Base-by-base conservation (phyloP, 2,888 invertebrate species). In the Phorcus lineatus region DNA sequence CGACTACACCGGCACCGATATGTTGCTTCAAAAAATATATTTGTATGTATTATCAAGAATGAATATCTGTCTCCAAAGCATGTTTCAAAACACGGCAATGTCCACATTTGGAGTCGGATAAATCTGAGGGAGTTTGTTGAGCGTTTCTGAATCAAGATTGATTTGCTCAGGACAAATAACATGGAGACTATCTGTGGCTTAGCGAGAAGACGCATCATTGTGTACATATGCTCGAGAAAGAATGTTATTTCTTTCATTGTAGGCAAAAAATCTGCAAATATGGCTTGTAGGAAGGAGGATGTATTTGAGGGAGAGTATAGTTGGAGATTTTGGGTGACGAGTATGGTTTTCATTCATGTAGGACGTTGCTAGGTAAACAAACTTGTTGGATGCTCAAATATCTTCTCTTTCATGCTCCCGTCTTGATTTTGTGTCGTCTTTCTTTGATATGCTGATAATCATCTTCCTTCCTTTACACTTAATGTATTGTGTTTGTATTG, bases 41-140 rank as follows among this genome's bases (percentile, higher is more conserved):
- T 62, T 62, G 62, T 62, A 62, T 28, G 28, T 62, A 62, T 62
- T 62, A 24, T 62, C 62, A 62, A 62, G 62, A 62, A 62, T 17
- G 22, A 28, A 13, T 28, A 7, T 11, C 24, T 62, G 24, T 62
- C 62, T 62, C 24, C 24, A 6, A 24, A 62, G 62, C 28, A 28
- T 62, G 62, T 24, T 62, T 62, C 62, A 62, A 62, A 62, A 62
- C 62, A 62, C 16, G 11, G 28, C 28, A 28, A 17, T 28, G 24
- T 62, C 62, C 24, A 62, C 62, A 62, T 62, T 13, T 22, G 24
- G 24, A 24, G 16, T 28, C 11, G 19, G 57, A 57, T 57, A 24
- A 22, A 24, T 24, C 24, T 13, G 24, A 11, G 28, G 24, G 28
- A 28, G 62, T 62, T 62, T 28, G 22, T 62, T 16, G 62, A 62